Base-by-base conservation (phyloP, 1,140 invertebrate genomes). In the Papilio glaucus region DNA sequence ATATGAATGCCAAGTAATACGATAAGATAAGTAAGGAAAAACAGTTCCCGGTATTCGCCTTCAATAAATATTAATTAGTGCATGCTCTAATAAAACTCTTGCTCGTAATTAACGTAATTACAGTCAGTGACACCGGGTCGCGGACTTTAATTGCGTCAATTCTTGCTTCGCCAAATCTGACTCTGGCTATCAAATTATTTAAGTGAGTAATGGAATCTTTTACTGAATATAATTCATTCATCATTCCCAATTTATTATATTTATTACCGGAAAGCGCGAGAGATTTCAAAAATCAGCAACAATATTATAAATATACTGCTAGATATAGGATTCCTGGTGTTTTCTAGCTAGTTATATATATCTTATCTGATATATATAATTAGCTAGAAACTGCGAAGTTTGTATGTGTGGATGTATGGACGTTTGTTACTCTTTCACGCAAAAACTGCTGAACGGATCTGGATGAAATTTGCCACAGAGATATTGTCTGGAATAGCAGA, bases 81-180 rank as follows among this genome's bases (percentile, higher is more conserved):
- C 84, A 83, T 85, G 84, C 78, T 72, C 76, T 89, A 91, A 91
- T 91, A 87, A 89, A 86, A 78, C 80, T 78, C 81, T 80, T 80
- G 81, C 86, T 86, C 75, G 77, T 88, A 88, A 91, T 90, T 89
- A 89, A 90, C 85, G 86, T 88, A 89, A 89, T 90, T 89, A 89
- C 75, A 70, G 62, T 71, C 74, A 79, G 76, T 83, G 87, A 82
- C 85, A 83, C 75, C 77, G 80, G 87, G 85, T 88, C 85, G 80
- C 38, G 74, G 74, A 74, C 82, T 73, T 86, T 87, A 82, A 89
- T 89, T 88, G 84, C 74, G 77, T 73, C 83, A 87, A 87, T 89
- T 84, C 72, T 82, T 81, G 69, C 80, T 77, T 79, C 76, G 81
- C 84, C 80, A 87, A 86, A 88, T 86, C 84, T 85, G 80, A 77